phyloP scores from a whole-genome alignment of 2,113 vertebrate species.

The Suncus etruscus region DNA sequence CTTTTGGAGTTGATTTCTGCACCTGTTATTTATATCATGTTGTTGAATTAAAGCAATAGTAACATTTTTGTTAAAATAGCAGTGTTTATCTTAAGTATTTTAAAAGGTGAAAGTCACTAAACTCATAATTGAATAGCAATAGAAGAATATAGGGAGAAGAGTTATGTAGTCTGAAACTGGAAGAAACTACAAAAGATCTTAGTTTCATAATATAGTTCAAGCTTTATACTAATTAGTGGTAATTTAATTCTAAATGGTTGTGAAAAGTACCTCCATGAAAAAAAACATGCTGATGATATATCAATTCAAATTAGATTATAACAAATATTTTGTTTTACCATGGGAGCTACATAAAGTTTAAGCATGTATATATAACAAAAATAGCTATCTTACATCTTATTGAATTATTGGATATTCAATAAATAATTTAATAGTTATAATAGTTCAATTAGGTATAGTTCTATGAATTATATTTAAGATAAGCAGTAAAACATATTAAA shows the following conservation, averaged over 20 bases:
- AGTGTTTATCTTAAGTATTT: constrained; percentile 51
- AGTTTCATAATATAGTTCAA: constrained; percentile 60
- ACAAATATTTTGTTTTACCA: background rate
- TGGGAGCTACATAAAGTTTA: background rate
- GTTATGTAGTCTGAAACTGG: constrained; percentile 32
- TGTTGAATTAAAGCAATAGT: constrained; percentile 32
- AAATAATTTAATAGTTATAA: background rate
- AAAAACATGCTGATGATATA: constrained; percentile 46
- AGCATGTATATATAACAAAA: background rate
- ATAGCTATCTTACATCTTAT: too few species aligned
- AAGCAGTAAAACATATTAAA: too few species aligned
- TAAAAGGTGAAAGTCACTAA: constrained; percentile 41
- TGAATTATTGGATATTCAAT: background rate
- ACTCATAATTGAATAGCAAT: constrained; percentile 12
- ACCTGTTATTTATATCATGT: constrained; percentile 46
- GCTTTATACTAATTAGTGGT: constrained; percentile 56
- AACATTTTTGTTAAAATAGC: constrained; percentile 20
- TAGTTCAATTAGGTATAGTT: background rate
- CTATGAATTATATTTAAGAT: background rate
- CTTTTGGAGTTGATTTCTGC: constrained; percentile 59
- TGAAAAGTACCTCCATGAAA: constrained; percentile 40
- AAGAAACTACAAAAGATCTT: constrained; percentile 17
- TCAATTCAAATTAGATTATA: background rate
- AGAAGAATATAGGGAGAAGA: background rate
- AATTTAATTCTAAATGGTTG: constrained; percentile 61